phyloP scores from a whole-genome alignment of 1,140 invertebrate species.

The Sitodiplosis mosellana region DNA sequence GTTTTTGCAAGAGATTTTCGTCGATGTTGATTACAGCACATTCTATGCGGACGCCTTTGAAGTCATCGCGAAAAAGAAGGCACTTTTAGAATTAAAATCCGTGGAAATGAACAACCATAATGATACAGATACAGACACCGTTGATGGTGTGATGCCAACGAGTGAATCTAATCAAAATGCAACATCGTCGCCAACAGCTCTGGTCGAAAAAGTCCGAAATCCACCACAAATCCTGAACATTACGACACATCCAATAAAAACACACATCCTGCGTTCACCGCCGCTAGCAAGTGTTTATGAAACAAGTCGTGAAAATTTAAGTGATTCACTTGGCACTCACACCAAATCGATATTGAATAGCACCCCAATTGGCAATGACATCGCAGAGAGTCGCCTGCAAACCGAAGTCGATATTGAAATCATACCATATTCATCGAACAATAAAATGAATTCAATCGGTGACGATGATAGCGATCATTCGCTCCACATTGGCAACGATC shows the following conservation, averaged over 20 bases:
- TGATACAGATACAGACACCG: background rate
- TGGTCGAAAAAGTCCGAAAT: background rate
- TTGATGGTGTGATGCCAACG: background rate
- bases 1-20: slow-evolving; percentile 87
- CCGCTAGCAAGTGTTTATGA: slow-evolving; percentile 22
- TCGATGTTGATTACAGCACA: slow-evolving; percentile 61
- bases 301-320: slow-evolving; percentile 21
- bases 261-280: slow-evolving; percentile 14
- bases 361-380: too few relatives aligned
- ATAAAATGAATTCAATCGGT: background rate
- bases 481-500: too few relatives aligned
- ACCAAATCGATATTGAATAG: background rate
- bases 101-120: background rate
- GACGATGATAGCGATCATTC: background rate
- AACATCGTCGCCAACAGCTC: background rate
- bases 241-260: background rate
- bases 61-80: slow-evolving; percentile 14
- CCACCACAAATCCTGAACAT: background rate
- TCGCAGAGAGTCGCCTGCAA: too few relatives aligned
- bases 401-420: too few relatives aligned
- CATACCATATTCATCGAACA: background rate
- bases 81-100: background rate
- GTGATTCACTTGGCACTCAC: slow-evolving; percentile 6
- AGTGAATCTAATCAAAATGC: background rate
- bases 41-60: slow-evolving; percentile 28